Conservation (phyloP, 1,140 invertebrate species). For the Pararge aegeria region DNA sequence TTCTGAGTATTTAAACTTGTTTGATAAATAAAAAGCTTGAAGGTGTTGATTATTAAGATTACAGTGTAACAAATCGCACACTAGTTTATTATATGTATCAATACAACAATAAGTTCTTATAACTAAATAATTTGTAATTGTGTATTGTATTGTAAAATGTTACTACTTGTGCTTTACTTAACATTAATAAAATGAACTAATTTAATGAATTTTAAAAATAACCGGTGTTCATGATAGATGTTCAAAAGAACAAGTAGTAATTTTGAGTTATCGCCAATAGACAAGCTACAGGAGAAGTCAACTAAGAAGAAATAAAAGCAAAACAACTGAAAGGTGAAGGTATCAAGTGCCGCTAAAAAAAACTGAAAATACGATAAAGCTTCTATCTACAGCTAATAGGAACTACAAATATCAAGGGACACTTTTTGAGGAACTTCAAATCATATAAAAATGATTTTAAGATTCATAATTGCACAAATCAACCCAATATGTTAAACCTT, state of each 20-base stretch:
- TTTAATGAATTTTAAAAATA: background rate
- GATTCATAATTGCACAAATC: conserved; percentile 23
- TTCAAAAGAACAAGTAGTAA: conserved; percentile 12
- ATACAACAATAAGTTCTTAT: background rate
- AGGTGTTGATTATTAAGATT: conserved; percentile 2
- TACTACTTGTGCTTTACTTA: conserved; percentile 5
- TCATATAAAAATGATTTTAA: background rate
- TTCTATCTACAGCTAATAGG: conserved; percentile 66
- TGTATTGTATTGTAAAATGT: conserved; percentile 9
- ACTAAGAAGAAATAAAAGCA: conserved; percentile 58
- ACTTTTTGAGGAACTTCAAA: background rate
- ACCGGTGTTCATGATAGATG: background rate
- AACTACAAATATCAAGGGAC: conserved; percentile 58
- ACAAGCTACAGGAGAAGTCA: conserved; percentile 60
- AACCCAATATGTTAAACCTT: background rate
- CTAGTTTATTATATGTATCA: background rate
- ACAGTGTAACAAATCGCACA: conserved; percentile 9
- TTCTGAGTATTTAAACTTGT: no score
- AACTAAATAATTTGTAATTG: background rate
- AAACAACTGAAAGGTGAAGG: conserved; percentile 66
- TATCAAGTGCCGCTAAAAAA: conserved; percentile 73
- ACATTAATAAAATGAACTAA: background rate
- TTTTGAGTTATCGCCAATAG: conserved; percentile 10
- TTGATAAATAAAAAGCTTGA: background rate
- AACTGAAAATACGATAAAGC: conserved; percentile 57